Evolutionary conservation across 2,888 invertebrate genomes (phyloP), one percentile per base, ranked within the genome.

Genomic region (Spodoptera picta): DNA sequence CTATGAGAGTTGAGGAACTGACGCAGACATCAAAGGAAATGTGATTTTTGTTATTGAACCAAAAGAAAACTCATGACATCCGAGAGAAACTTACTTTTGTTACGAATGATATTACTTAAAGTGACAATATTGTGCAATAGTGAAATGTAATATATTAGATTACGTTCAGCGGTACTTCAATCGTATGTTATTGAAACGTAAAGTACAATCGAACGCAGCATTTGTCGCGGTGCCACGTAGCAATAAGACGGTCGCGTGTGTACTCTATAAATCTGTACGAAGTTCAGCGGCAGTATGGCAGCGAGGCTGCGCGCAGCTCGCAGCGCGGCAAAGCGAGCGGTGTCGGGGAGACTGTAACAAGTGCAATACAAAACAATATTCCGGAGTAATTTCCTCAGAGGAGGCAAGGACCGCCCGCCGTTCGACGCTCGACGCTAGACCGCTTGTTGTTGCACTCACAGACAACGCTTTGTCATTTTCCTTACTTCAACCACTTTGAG

Each of bases 351-450:
- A 57, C 64, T 68, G 83, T 84, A 83, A 86, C 85, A 84, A 87
- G 84, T 84, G 84, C 85, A 84, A 81, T 83, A 84, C 83, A 86
- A 86, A 88, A 89, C 86, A 87, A 87, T 88, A 86, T 84, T 83
- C 81, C 79, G 70, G 59, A 80, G 88, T 87, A 87, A 87, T 89
- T 87, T 87, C 83, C 83, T 83, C 80, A 65, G 79, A 81, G 80
- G 75, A 80, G 79, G 75, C 69, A 60, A 68, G 58, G 63, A 68
- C 65, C 76, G 62, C 71, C 69, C 69, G 65, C 65, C 75, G 62
- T 49, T 70, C 69, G 57, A 12, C 67, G 67, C 75, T 64, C 65
- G 55, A 58, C 75, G 52, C 64, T 60, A 60, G 73, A 61, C 59
- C 68, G 70, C 75, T 75, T 60, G 70, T 66, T 68, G 67, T 58